phyloP scores from a whole-genome alignment of 1,140 invertebrate species.

The Camponotus floridanus region DNA sequence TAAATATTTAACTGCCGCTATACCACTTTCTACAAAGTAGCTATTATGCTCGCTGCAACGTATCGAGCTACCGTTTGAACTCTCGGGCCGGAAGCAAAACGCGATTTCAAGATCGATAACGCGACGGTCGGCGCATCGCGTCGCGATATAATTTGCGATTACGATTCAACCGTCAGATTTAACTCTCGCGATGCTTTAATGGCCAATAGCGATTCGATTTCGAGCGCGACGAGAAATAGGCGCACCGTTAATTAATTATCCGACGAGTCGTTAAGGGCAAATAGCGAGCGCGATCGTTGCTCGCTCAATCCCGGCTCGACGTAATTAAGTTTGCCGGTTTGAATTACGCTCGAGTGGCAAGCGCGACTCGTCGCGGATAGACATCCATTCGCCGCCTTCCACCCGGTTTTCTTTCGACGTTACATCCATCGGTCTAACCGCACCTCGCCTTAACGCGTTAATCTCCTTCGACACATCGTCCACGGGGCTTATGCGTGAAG shows the following conservation, averaged over 20 bases:
- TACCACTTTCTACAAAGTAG: too few relatives aligned
- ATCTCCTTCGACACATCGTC: slow-evolving; percentile 71
- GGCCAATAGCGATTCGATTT: slow-evolving; percentile 65
- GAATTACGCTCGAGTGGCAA: slow-evolving; percentile 59
- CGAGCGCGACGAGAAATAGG: slow-evolving; percentile 42
- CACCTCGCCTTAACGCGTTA: slow-evolving; percentile 64
- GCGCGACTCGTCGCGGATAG: slow-evolving; percentile 30
- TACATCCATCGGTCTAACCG: slow-evolving; percentile 13
- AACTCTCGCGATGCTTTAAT: slow-evolving; percentile 25
- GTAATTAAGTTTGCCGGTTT: slow-evolving; percentile 72
- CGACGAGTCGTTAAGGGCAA: slow-evolving; percentile 35
- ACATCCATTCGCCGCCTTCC: background rate
- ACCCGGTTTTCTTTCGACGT: slow-evolving; percentile 43
- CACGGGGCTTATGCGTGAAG: slow-evolving; percentile 67
- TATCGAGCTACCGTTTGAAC: slow-evolving; percentile 52
- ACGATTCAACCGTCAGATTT: slow-evolving; percentile 48
- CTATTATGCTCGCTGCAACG: slow-evolving; percentile 23
- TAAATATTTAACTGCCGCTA: slow-evolving; percentile 49
- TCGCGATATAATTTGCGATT: slow-evolving; percentile 65
- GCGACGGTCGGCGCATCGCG: slow-evolving; percentile 32
- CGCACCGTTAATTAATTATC: slow-evolving; percentile 69
- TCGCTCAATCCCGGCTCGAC: slow-evolving; percentile 11
- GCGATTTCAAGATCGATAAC: slow-evolving; percentile 34
- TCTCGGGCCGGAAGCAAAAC: slow-evolving; percentile 55
- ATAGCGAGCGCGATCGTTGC: slow-evolving; percentile 26